A percentile compares a stretch with the other conserved stretches of the same genome.
Conservation (phyloP, 1,140 invertebrate genomes). For the Cryptotermes secundus region DNA sequence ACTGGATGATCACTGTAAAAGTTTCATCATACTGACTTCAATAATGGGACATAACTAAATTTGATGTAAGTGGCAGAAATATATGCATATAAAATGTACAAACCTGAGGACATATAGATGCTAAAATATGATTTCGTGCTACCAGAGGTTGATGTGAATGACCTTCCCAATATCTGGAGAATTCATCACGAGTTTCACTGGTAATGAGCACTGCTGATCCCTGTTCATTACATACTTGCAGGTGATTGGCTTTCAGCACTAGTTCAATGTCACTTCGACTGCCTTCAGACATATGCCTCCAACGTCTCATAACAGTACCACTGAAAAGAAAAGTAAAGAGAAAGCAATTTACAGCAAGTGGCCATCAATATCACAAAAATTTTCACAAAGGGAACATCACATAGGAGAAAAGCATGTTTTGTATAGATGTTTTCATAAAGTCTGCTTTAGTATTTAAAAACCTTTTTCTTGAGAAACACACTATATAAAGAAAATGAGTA, state of each 20-base stretch:
- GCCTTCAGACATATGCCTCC: constrained; percentile 60
- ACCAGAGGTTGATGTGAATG: constrained; percentile 62
- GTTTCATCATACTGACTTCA: no score
- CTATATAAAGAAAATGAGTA: background rate
- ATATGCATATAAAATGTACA: constrained; percentile 40
- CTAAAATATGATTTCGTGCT: constrained; percentile 76
- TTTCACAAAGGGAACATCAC: no score
- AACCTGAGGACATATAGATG: constrained; percentile 83
- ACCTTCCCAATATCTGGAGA: constrained; percentile 72
- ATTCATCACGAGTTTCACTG: constrained; percentile 70
- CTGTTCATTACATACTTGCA: constrained; percentile 72
- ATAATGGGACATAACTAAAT: no score
- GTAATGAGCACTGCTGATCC: constrained; percentile 58
- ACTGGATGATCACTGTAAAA: no score
- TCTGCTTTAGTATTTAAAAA: no score
- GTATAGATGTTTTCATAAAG: no score
- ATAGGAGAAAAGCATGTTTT: no score
- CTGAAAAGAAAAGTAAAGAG: constrained; percentile 50
- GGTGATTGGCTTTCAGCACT: constrained; percentile 70
- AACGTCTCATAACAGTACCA: constrained; percentile 73
- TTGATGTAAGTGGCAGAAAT: no score
- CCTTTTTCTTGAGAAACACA: background rate
- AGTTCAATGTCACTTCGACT: constrained; percentile 68
- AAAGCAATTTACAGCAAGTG: background rate
- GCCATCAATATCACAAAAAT: no score